Percentiles rank a stretch among this genome's conserved stretches.
Evolutionary conservation across 2,888 invertebrate genomes (phyloP).

Genomic region (Stenodema calcarata): DNA sequence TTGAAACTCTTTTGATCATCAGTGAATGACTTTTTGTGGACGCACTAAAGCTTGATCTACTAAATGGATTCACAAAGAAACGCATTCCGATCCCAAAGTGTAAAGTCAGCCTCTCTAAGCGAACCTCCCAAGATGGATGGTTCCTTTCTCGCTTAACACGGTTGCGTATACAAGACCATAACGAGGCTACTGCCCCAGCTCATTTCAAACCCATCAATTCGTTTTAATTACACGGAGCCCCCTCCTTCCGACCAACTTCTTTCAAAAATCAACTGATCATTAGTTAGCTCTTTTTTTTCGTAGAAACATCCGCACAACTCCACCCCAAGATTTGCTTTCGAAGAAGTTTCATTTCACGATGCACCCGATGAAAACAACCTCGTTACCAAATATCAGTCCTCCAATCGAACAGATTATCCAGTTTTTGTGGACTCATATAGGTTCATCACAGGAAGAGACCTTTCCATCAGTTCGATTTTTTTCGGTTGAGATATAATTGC

Average conservation of each 20-base stretch:
- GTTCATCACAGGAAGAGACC: no score
- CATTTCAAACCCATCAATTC: constrained; percentile 27
- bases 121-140: not conserved
- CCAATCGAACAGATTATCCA: not conserved
- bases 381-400: not conserved
- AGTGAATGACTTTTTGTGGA: no score
- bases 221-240: constrained; percentile 17
- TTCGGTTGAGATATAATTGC: constrained; percentile 1
- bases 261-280: constrained; percentile 10
- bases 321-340: not conserved
- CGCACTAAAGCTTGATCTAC: not conserved
- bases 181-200: constrained; percentile 3
- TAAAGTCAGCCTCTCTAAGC: not conserved
- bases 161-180: not conserved
- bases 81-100: not conserved
- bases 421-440: not conserved
- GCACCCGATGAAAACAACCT: not conserved
- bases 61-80: not conserved
- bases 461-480: not conserved
- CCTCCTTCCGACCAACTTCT: not conserved
- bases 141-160: not conserved
- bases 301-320: not conserved
- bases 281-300: not conserved
- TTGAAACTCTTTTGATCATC: no score
- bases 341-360: not conserved